phyloP scores from a whole-genome alignment of 2,113 vertebrate genomes.

The Lutjanus erythropterus region DNA sequence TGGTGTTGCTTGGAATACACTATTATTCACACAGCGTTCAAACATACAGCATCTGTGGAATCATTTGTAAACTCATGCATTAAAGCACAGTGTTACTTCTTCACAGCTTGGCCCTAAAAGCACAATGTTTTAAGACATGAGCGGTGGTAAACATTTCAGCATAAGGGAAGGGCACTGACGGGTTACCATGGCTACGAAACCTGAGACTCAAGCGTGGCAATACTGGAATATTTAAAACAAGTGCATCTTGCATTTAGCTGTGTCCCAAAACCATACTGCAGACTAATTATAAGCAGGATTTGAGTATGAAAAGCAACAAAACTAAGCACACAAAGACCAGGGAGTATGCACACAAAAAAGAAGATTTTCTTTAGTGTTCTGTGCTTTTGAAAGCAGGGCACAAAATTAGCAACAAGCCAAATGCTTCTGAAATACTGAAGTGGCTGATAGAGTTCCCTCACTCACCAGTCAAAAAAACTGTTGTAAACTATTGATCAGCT shows the following conservation, averaged over 20 bases:
- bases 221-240: constrained; percentile 18
- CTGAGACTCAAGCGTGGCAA: constrained; percentile 38
- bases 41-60: constrained; percentile 9
- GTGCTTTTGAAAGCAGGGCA: no score
- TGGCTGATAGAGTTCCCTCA: no score
- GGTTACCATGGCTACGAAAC: constrained; percentile 34
- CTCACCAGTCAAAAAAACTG: no score
- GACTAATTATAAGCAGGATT: background rate
- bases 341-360: background rate
- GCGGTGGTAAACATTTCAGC: constrained; percentile 44
- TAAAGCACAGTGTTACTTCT: constrained; percentile 30
- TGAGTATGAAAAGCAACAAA: background rate
- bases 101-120: constrained; percentile 43
- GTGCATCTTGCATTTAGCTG: background rate
- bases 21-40: background rate
- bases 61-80: background rate
- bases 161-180: constrained; percentile 3
- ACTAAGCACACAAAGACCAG: background rate
- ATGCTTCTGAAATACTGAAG: no score
- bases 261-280: background rate
- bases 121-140: constrained; percentile 54
- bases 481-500: no score
- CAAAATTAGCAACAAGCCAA: no score
- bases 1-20: background rate
- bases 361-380: no score